Base-by-base conservation (phyloP, 1,140 invertebrate genomes). In the Copidosoma floridanum region DNA sequence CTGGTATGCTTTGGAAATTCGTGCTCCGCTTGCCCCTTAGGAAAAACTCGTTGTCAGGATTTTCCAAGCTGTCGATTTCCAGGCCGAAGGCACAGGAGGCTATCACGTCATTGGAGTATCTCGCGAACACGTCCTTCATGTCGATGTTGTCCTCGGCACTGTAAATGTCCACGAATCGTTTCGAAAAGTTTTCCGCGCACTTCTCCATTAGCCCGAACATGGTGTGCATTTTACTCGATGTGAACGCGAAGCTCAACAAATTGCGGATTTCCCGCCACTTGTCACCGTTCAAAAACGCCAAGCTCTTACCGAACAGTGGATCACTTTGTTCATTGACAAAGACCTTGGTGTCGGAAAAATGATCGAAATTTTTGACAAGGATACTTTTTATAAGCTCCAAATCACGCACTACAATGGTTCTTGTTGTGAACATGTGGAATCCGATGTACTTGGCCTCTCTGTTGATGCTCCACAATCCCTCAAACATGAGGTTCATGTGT, bases 321-420 rank as follows among this genome's bases (percentile, higher is more conserved):
- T 85, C 84, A 1, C 53, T 52, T 0, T 81, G 72, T 14, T 74
- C 70, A 12, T 64, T 66, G 4, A 82, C 62, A 29, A 84, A 74
- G 0, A 63, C 51, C 7, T 71, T 70, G 48, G 84, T 82, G 61
- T 88, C 82, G 0, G 78, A 69, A 63, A 88, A 89, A 67, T 84
- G 70, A 14, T 88, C 84, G 62, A 88, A 88, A 62, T 88, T 84
- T 68, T 86, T 87, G 0, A 88, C 76, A 0, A 82, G 82, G 70
- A 88, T 85, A 35, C 80, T 88, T 83, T 69, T 86, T 86, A 0
- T 88, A 76, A 0, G 80, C 74, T 88, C 84, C 0, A 82, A 82
- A 72, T 89, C 87, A 29, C 82, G 79, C 1, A 88, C 63, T 10
- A 87, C 54, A n/a, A 87, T 67, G 8, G 80, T 65, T 0, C 84